Percentiles rank a stretch among this genome's conserved stretches.
Evolutionary conservation across 2,888 invertebrate species (phyloP).

Genomic region (Nomada ferruginata): DNA sequence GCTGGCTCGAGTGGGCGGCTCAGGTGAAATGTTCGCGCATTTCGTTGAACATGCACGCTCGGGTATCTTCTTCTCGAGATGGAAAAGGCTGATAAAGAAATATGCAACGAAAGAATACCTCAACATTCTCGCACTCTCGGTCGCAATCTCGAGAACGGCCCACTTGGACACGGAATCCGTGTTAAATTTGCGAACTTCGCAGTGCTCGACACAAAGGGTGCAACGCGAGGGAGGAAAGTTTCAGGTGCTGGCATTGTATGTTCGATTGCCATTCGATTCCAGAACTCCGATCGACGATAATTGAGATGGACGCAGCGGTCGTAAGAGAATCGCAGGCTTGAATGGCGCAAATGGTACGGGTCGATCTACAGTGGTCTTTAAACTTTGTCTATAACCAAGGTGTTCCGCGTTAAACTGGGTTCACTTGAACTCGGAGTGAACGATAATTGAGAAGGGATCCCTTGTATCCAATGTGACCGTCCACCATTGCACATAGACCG

Average conservation of each 20-base stretch:
- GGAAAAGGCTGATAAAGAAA: not conserved
- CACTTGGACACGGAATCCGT: not conserved
- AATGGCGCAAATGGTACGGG: not conserved
- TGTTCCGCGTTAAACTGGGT: not conserved
- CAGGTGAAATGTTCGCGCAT: constrained; percentile 45
- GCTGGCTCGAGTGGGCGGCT: constrained; percentile 50
- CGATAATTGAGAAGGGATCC: not conserved
- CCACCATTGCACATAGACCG: not conserved
- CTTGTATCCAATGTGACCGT: not conserved
- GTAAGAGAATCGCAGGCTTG: not conserved
- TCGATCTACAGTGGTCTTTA: not conserved
- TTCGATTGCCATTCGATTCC: not conserved
- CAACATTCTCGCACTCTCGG: too few relatives aligned
- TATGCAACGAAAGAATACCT: constrained; percentile 1
- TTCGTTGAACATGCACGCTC: constrained; percentile 24
- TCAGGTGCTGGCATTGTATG: not conserved
- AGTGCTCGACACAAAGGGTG: not conserved
- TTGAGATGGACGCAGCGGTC: not conserved
- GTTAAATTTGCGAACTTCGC: not conserved
- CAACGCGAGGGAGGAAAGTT: not conserved
- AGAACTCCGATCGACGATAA: not conserved
- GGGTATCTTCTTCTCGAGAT: not conserved
- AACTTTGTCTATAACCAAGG: not conserved
- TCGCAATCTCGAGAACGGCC: not conserved
- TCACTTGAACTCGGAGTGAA: not conserved